Percentiles rank a stretch among this genome's conserved stretches.
phyloP scores from a whole-genome alignment of 2,797 vertebrate genomes.

The Syndactyla subalaris region DNA sequence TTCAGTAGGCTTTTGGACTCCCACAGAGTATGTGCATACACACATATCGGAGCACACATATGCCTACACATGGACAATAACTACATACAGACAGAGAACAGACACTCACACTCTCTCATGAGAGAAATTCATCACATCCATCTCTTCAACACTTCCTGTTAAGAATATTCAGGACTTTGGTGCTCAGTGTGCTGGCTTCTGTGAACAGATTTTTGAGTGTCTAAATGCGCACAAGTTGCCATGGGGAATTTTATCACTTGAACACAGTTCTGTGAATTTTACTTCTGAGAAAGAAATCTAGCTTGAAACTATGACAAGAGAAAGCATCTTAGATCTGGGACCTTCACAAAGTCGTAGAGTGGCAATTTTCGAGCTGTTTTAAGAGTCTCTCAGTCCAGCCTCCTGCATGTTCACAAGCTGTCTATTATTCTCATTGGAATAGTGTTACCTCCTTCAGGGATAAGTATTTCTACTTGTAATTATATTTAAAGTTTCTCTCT shows the following conservation, averaged over 20 bases:
- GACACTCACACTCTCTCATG: not conserved
- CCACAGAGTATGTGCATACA: not conserved
- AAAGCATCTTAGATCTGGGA: not conserved
- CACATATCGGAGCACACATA: not conserved
- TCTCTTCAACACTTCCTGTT: not conserved
- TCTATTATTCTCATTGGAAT: not conserved
- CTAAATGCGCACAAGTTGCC: not conserved
- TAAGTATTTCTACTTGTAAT: not conserved
- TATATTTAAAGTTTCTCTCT: not conserved
- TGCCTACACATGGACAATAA: not conserved
- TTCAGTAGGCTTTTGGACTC: not conserved
- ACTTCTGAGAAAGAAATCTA: not conserved
- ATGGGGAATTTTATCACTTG: not conserved
- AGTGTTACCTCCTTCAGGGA: not conserved
- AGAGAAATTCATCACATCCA: not conserved
- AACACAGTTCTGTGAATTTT: not conserved
- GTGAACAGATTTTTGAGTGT: not conserved
- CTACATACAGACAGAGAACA: not conserved
- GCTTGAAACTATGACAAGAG: not conserved
- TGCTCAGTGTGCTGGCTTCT: not conserved
- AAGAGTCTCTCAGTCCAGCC: not conserved
- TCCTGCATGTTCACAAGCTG: not conserved
- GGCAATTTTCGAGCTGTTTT: not conserved
- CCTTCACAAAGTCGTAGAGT: not conserved
- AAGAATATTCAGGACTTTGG: not conserved